phyloP scores from a whole-genome alignment of 1,140 invertebrate species.

The Euura saliciscinereae region DNA sequence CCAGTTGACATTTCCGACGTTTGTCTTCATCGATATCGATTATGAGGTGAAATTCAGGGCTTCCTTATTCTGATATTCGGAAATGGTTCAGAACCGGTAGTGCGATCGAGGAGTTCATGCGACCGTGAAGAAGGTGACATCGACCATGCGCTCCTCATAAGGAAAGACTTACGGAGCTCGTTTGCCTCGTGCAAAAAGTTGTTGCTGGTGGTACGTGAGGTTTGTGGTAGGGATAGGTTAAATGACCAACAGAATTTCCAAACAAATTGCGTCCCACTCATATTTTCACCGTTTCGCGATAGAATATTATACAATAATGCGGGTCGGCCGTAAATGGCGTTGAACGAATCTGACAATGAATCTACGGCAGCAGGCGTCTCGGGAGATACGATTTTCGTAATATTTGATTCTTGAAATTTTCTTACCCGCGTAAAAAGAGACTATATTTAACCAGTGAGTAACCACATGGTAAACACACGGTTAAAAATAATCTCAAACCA shows the following conservation, averaged over 20 bases:
- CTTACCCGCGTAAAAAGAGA: too few species aligned
- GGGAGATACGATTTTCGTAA: too few species aligned
- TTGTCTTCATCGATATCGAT: not conserved
- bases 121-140: not conserved
- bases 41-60: not conserved
- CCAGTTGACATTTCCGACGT: not conserved
- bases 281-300: too few species aligned
- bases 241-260: not conserved
- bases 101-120: not conserved
- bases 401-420: too few species aligned
- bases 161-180: not conserved
- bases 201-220: not conserved
- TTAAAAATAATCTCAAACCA: constrained; percentile 2
- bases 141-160: not conserved
- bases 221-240: not conserved
- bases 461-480: not conserved
- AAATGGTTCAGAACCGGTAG: too few species aligned
- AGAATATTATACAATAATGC: too few species aligned
- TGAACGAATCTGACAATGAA: too few species aligned
- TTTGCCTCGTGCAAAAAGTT: not conserved
- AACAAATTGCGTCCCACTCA: not conserved
- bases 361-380: too few species aligned
- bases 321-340: too few species aligned
- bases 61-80: too few species aligned
- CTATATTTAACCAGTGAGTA: not conserved